phyloP scores from a whole-genome alignment of 2,113 vertebrate genomes.

The Sprattus sprattus region DNA sequence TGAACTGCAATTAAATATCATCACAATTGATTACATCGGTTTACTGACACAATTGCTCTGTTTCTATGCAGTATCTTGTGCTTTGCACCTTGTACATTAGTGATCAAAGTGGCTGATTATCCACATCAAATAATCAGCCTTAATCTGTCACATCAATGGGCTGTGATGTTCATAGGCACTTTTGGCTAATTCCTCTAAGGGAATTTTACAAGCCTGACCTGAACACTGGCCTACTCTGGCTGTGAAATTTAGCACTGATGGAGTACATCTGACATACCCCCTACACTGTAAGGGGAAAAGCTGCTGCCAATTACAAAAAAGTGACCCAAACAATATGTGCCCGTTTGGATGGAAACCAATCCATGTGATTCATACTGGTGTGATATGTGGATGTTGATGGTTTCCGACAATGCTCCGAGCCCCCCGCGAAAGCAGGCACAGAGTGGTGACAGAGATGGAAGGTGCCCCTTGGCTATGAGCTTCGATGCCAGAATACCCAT shows the following conservation, averaged over 20 bases:
- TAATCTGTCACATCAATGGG: neutral
- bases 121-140: neutral
- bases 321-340: conserved; percentile 11
- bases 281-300: neutral
- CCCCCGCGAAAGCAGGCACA: neutral
- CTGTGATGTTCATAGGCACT: neutral
- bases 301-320: conserved; percentile 28
- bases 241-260: neutral
- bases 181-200: neutral
- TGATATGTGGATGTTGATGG: conserved; percentile 19
- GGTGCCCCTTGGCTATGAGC: neutral
- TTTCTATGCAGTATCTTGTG: neutral
- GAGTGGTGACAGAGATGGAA: neutral
- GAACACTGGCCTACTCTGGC: neutral
- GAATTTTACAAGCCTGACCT: neutral
- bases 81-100: neutral
- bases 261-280: conserved; percentile 22
- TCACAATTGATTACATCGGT: neutral
- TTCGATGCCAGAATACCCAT: neutral
- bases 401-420: conserved; percentile 12
- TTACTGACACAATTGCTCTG: neutral
- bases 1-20: neutral
- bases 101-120: neutral
- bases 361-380: neutral
- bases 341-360: conserved; percentile 21